Evolutionary conservation across 2,113 vertebrate species (phyloP).

Genomic region (Anarrhichthys ocellatus): DNA sequence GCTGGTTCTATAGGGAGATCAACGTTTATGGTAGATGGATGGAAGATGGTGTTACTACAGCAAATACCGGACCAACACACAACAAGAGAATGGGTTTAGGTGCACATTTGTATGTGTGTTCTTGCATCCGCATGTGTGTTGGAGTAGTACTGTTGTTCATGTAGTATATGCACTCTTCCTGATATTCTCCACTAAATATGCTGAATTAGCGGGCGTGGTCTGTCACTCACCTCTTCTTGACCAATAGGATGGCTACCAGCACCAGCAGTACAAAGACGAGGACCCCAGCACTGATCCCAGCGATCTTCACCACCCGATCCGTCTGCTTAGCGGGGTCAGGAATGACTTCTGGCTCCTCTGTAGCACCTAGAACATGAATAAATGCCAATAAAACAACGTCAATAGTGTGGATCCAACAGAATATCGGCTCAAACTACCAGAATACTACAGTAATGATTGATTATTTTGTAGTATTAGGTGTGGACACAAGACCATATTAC

Average conservation of each 20-base stretch:
- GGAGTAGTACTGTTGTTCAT: slow-evolving; percentile 9
- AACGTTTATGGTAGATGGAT: slow-evolving; percentile 78
- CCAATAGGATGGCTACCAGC: slow-evolving; percentile 93
- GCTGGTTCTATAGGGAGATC: slow-evolving; percentile 78
- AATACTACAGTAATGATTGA: background rate
- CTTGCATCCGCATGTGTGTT: slow-evolving; percentile 28
- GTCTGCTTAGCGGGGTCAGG: slow-evolving; percentile 97
- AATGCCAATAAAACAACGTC: slow-evolving; percentile 15
- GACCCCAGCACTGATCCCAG: slow-evolving; percentile 95
- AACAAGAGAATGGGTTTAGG: slow-evolving; percentile 58
- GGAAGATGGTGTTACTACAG: slow-evolving; percentile 69
- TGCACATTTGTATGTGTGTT: slow-evolving; percentile 39
- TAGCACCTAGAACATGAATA: slow-evolving; percentile 87
- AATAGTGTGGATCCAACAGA: background rate
- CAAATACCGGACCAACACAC: slow-evolving; percentile 66
- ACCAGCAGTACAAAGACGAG: slow-evolving; percentile 96
- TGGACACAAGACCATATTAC: background rate
- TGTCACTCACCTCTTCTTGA: slow-evolving; percentile 95
- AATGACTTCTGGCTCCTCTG: slow-evolving; percentile 97
- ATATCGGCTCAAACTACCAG: no score
- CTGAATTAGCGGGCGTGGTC: background rate
- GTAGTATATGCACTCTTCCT: slow-evolving; percentile 2
- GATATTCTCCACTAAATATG: slow-evolving; percentile 2
- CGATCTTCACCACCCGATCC: slow-evolving; percentile 97
- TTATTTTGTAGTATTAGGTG: background rate